A percentile compares a stretch with the other conserved stretches of the same genome.
These are phyloP conservation scores for Cylas formicarius DNA, from an alignment of 1,140 invertebrate species.

Conservation along the genomic window DNA sequence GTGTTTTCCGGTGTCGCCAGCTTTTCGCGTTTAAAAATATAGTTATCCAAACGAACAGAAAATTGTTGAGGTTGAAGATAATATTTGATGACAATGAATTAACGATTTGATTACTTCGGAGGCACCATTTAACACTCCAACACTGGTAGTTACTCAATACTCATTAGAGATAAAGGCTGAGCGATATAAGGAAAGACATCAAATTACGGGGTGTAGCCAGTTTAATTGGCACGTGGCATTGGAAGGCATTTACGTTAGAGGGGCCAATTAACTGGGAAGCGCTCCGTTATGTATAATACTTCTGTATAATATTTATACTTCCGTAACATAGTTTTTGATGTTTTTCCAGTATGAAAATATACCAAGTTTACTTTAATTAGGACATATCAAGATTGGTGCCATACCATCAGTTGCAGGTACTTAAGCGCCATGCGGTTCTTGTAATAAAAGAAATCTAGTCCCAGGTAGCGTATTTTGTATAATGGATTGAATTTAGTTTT, in stretches of 20 bases:
- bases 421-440: slow-evolving; percentile 17
- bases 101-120: no score
- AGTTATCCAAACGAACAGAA: no score
- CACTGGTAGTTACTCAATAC: slow-evolving; percentile 28
- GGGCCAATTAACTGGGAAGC: no score
- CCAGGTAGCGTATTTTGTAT: slow-evolving; percentile 7
- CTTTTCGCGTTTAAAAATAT: no score
- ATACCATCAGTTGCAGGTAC: slow-evolving; percentile 30
- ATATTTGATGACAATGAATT: no score
- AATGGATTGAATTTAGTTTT: slow-evolving; percentile 4
- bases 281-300: no score
- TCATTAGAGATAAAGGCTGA: slow-evolving; percentile 40
- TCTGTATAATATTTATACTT: slow-evolving; percentile 40
- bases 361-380: slow-evolving; percentile 25
- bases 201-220: slow-evolving; percentile 15
- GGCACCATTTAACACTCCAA: no score
- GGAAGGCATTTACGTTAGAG: no score
- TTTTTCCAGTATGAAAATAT: slow-evolving; percentile 12
- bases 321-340: slow-evolving; percentile 18
- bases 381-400: slow-evolving; percentile 36
- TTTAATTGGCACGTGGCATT: slow-evolving; percentile 11
- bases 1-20: no score
- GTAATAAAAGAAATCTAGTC: slow-evolving; percentile 15
- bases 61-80: no score
- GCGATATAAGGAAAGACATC: slow-evolving; percentile 20